phyloP scores from a whole-genome alignment of 2,797 vertebrate species.

The Schizopygopsis malacanthus region DNA sequence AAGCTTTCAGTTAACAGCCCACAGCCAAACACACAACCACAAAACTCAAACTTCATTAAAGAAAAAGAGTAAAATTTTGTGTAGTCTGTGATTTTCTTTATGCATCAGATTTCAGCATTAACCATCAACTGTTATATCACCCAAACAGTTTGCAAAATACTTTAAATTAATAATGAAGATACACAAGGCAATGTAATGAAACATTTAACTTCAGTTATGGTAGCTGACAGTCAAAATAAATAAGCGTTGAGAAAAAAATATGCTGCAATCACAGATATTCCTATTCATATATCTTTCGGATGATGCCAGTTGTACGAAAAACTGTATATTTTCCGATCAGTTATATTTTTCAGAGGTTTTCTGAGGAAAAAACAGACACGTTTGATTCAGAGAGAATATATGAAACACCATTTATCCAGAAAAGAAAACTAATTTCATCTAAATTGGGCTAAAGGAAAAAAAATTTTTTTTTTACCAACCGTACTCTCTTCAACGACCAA shows the following conservation, averaged over 20 bases:
- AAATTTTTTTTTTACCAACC: background rate
- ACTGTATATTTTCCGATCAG: background rate
- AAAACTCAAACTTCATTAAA: background rate
- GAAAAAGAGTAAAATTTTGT: background rate
- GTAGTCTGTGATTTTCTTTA: background rate
- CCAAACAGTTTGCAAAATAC: background rate
- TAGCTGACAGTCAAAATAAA: background rate
- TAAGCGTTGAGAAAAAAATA: background rate
- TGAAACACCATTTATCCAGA: background rate
- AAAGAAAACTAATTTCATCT: background rate
- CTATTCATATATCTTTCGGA: background rate
- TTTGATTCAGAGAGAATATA: background rate
- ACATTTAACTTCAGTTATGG: background rate
- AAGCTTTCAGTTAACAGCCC: background rate
- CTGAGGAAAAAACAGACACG: background rate
- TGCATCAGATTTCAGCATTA: background rate
- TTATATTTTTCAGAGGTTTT: background rate
- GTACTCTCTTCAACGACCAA: background rate
- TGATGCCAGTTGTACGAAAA: background rate
- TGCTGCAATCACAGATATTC: background rate
- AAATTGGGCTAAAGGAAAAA: background rate
- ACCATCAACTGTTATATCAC: background rate
- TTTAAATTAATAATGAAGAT: background rate
- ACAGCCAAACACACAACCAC: background rate
- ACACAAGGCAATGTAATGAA: background rate